Evolutionary conservation across 2,797 vertebrate genomes (phyloP).

Genomic region (Propithecus deckenii): DNA sequence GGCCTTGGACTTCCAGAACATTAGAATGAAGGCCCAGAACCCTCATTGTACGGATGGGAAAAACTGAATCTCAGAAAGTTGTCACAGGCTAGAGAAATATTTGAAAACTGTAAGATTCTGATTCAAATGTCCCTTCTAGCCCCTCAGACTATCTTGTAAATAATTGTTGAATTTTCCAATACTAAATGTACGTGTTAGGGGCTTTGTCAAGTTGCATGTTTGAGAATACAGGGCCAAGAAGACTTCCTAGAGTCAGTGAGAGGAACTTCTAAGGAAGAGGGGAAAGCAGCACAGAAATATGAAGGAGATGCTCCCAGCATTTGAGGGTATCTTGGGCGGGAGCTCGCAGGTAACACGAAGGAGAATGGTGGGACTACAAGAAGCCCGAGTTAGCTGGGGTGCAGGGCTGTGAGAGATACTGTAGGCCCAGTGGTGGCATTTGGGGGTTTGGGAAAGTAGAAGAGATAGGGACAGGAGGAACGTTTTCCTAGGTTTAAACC

Average conservation of each 20-base stretch:
- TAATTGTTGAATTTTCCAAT: not conserved
- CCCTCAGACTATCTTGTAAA: not conserved
- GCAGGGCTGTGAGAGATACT: not conserved
- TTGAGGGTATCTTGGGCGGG: not conserved
- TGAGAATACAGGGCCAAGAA: not conserved
- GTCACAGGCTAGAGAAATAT: conserved; percentile 6
- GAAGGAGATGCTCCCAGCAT: not conserved
- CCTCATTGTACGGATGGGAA: not conserved
- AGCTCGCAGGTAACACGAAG: not conserved
- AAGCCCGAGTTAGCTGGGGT: not conserved
- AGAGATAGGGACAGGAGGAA: not conserved
- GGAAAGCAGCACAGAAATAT: not conserved
- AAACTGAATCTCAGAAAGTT: not conserved
- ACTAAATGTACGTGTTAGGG: not conserved
- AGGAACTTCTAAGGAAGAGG: not conserved
- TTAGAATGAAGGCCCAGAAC: not conserved
- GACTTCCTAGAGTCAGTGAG: not conserved
- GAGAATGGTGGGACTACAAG: not conserved
- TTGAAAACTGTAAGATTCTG: conserved; percentile 24
- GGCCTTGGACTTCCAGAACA: not conserved
- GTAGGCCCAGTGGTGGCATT: not conserved
- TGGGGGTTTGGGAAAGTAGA: not conserved
- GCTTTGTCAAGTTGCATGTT: not conserved
- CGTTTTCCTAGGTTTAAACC: not conserved
- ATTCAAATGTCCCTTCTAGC: not conserved